Percentiles rank a stretch among this genome's conserved stretches.
Evolutionary conservation across 2,888 invertebrate species (phyloP).

Genomic region (Drosophila neutralis): DNA sequence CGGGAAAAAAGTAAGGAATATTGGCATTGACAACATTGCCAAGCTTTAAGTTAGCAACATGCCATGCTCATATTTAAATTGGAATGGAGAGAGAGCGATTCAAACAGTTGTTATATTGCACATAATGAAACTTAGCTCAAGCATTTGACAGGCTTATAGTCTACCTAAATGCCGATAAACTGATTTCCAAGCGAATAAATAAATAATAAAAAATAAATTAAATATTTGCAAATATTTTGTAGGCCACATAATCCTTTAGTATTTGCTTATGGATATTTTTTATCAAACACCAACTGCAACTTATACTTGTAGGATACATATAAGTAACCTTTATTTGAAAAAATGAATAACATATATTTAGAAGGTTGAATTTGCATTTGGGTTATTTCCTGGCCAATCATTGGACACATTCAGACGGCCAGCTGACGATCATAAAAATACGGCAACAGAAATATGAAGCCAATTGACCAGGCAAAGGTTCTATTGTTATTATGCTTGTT

Average conservation of each 20-base stretch:
- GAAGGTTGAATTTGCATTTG: not conserved
- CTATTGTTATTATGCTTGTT: conserved; percentile 35
- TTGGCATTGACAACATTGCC: conserved; percentile 53
- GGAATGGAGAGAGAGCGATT: not conserved
- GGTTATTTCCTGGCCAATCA: not conserved
- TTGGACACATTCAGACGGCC: not conserved
- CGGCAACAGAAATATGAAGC: conserved; percentile 18
- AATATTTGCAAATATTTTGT: not conserved
- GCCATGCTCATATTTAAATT: conserved; percentile 5
- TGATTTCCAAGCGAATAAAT: not conserved
- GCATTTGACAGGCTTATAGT: not conserved
- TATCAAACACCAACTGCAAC: not conserved
- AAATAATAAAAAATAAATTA: not conserved
- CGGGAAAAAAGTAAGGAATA: conserved; percentile 24
- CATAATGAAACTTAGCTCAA: not conserved
- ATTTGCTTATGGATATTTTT: not conserved
- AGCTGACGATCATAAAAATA: conserved; percentile 8
- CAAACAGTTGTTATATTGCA: conserved; percentile 1
- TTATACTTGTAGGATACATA: not conserved
- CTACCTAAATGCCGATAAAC: not conserved
- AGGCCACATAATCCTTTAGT: not conserved
- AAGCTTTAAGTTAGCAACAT: conserved; percentile 29
- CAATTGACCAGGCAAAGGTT: conserved; percentile 52
- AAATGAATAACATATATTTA: not conserved
- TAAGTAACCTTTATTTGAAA: not conserved